phyloP scores from a whole-genome alignment of 2,797 vertebrate species.

The Phataginus tetradactyla region DNA sequence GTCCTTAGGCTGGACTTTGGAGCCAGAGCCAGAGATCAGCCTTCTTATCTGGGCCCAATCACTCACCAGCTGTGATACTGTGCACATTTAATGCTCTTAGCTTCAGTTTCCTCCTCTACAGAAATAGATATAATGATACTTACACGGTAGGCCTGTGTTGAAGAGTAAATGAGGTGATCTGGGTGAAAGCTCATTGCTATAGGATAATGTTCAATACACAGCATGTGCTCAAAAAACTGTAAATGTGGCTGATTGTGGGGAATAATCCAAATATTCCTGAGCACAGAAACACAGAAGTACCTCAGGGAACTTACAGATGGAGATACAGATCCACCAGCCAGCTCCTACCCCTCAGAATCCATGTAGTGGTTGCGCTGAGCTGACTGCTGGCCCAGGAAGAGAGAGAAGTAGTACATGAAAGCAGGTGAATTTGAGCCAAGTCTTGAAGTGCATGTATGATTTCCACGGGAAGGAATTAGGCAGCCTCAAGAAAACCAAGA shows the following conservation, averaged over 20 bases:
- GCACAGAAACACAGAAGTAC: not conserved
- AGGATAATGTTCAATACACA: not conserved
- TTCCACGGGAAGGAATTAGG: not conserved
- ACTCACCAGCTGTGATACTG: not conserved
- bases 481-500: not conserved
- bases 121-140: not conserved
- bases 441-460: not conserved
- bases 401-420: not conserved
- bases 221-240: not conserved
- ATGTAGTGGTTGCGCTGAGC: not conserved
- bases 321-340: not conserved
- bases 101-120: not conserved
- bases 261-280: not conserved
- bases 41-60: not conserved
- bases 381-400: not conserved
- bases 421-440: not conserved
- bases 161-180: slow-evolving; percentile 1
- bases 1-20: not conserved
- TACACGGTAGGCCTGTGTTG: not conserved
- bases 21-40: not conserved
- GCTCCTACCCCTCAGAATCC: not conserved
- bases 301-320: not conserved
- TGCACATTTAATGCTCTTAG: not conserved
- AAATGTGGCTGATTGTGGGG: not conserved
- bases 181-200: not conserved